Conservation (phyloP, 2,797 vertebrate species). For the Chrosomus eos region DNA sequence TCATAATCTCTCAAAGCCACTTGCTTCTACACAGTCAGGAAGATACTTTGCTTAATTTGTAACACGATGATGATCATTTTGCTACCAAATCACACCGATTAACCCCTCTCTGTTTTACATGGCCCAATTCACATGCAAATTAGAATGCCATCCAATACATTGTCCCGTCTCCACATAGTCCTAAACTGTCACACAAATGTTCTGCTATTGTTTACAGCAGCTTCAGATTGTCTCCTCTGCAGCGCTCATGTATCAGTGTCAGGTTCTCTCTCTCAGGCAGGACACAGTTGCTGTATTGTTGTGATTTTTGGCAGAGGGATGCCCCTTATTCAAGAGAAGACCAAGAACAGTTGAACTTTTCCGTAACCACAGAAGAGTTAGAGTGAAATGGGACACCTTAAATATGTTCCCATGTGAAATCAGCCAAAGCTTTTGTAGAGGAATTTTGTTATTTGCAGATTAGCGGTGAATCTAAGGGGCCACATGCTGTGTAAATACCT, state of each 20-base stretch:
- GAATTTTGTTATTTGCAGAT: background rate
- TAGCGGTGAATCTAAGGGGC: background rate
- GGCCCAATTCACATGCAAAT: background rate
- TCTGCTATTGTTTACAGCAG: slow-evolving; percentile 20
- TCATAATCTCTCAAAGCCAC: background rate
- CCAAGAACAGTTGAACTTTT: slow-evolving; percentile 11
- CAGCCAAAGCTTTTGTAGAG: background rate
- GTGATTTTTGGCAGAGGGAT: slow-evolving; percentile 44
- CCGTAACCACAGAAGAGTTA: background rate
- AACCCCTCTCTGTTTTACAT: background rate
- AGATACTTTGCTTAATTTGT: background rate
- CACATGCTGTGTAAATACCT: background rate
- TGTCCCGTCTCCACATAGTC: background rate
- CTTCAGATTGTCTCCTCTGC: background rate
- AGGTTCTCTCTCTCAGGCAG: background rate
- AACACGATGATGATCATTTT: background rate
- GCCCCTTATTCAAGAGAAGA: slow-evolving; percentile 26
- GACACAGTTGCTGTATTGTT: slow-evolving; percentile 53
- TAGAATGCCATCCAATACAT: background rate
- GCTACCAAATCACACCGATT: background rate
- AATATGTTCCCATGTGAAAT: background rate
- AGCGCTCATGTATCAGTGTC: background rate
- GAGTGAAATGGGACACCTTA: background rate
- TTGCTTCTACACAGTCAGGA: background rate
- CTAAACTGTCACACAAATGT: slow-evolving; percentile 12